Evolutionary conservation across 2,113 vertebrate genomes (phyloP).

Genomic region (Muntiacus muntjak): DNA sequence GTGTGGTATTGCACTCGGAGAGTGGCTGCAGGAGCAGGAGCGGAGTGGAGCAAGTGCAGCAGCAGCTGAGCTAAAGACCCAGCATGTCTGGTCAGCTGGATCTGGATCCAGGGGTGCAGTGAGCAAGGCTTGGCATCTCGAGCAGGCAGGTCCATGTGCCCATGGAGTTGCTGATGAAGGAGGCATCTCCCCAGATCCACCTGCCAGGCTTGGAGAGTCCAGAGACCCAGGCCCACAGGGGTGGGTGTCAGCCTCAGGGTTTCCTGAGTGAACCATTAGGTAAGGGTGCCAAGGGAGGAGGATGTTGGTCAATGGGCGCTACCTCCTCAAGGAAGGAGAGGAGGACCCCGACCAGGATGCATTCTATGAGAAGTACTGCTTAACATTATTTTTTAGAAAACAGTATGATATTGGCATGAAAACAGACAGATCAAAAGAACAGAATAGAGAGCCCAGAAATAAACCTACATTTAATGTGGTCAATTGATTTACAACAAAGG

Average conservation of each 20-base stretch:
- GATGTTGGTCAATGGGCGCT: conserved; percentile 95
- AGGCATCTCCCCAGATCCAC: background rate
- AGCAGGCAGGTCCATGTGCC: fast-evolving
- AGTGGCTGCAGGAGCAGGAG: background rate
- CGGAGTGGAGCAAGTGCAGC: background rate
- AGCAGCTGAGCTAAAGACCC: background rate
- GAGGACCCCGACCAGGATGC: conserved; percentile 84
- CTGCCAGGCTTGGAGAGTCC: background rate
- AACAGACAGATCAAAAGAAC: background rate
- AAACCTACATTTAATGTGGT: background rate
- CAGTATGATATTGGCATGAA: background rate
- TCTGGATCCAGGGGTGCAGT: fast-evolving
- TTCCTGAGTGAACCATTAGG: background rate
- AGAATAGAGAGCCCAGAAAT: background rate
- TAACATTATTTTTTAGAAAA: conserved; percentile 41
- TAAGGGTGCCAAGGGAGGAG: conserved; percentile 80
- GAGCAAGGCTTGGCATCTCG: background rate
- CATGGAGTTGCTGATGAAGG: background rate
- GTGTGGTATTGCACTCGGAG: background rate
- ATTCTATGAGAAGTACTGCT: conserved; percentile 91
- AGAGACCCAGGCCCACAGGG: background rate
- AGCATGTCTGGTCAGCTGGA: fast-evolving
- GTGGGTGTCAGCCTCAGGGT: background rate
- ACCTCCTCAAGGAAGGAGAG: conserved; percentile 91
- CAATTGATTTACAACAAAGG: background rate